These are phyloP conservation scores for Muraenolepis orangiensis DNA, from an alignment of 2,797 vertebrate genomes.

Conservation along the genomic window DNA sequence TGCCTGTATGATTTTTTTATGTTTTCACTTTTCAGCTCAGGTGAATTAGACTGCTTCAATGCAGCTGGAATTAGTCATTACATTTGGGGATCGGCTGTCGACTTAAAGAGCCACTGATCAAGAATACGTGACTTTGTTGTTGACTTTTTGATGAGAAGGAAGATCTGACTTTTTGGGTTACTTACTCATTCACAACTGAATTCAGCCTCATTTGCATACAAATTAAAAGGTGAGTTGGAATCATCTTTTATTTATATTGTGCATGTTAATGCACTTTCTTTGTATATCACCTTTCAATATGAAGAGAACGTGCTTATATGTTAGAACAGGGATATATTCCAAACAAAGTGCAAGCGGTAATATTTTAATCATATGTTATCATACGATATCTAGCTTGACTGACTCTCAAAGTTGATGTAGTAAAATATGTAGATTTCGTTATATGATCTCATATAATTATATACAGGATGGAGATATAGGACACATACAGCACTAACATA, in stretches of 20 bases:
- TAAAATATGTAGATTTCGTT: background rate
- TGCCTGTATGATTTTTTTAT: too few relatives aligned
- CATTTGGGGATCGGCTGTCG: background rate
- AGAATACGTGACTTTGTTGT: background rate
- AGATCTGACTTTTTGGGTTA: background rate
- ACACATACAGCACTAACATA: background rate
- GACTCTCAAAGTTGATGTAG: background rate
- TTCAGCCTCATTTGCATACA: background rate
- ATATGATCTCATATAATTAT: background rate
- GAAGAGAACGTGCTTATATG: background rate
- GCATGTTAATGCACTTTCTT: background rate
- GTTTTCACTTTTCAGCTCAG: conserved; percentile 15
- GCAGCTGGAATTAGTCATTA: too few relatives aligned
- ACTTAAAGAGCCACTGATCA: background rate
- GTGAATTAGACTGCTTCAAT: background rate
- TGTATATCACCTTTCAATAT: background rate
- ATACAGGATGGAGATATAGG: background rate
- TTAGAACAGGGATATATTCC: background rate
- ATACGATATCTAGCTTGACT: background rate
- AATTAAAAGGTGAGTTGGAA: background rate
- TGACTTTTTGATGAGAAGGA: background rate
- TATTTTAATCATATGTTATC: background rate
- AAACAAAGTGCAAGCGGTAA: too few relatives aligned
- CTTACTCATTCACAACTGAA: background rate
- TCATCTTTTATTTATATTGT: background rate